A percentile compares a stretch with the other conserved stretches of the same genome.
phyloP scores from a whole-genome alignment of 2,797 vertebrate species.

The Microcaecilia unicolor region DNA sequence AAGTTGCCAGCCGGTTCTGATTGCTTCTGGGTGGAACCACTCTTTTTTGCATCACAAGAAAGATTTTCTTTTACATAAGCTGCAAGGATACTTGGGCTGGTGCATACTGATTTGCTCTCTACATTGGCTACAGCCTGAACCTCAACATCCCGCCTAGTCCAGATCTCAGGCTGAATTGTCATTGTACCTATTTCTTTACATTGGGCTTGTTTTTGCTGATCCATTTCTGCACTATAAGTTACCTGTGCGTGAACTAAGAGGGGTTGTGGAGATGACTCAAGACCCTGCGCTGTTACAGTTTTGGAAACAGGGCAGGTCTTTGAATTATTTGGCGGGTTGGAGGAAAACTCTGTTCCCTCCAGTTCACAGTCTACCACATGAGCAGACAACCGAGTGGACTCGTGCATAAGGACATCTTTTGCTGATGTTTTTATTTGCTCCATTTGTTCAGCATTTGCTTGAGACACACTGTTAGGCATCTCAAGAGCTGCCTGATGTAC shows the following conservation, averaged over 20 bases:
- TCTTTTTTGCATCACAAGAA: slow-evolving; percentile 36
- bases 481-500: slow-evolving; percentile 6
- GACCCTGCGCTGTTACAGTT: accelerated
- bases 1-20: slow-evolving; percentile 10
- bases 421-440: not conserved
- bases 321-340: accelerated
- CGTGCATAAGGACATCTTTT: not conserved
- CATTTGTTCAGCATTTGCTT: slow-evolving; percentile 10
- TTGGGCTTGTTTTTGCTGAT: slow-evolving; percentile 25
- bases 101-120: slow-evolving; percentile 73
- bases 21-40: slow-evolving; percentile 10
- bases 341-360: not conserved
- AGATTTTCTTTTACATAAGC: slow-evolving; percentile 37
- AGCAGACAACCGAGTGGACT: not conserved
- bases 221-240: accelerated
- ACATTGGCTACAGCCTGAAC: slow-evolving; percentile 80
- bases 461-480: slow-evolving; percentile 20
- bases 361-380: not conserved
- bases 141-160: slow-evolving; percentile 66
- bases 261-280: not conserved
- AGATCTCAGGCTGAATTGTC: slow-evolving; percentile 55
- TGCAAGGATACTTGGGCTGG: slow-evolving; percentile 80
- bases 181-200: slow-evolving; percentile 83
- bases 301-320: not conserved
- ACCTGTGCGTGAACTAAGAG: not conserved